These are phyloP conservation scores for Heteromyza rotundicornis DNA, from an alignment of 2,888 invertebrate genomes.

Conservation along the genomic window DNA sequence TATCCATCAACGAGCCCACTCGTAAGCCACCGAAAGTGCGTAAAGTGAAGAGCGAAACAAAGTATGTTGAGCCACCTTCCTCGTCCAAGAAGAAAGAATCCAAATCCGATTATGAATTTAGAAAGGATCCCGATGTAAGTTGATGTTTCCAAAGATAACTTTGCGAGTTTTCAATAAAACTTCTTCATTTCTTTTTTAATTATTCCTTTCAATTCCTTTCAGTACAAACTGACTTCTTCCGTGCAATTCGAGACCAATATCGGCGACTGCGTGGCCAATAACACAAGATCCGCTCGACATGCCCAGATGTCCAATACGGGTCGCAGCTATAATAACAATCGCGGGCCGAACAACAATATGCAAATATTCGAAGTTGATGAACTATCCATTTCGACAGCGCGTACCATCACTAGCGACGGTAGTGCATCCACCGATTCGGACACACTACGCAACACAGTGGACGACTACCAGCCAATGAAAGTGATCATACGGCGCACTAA, in stretches of 20 bases:
- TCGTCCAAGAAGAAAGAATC: conserved; percentile 51
- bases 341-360: neutral
- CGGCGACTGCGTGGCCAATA: conserved; percentile 41
- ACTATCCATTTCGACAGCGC: conserved; percentile 34
- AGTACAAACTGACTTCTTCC: conserved; percentile 40
- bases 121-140: conserved; percentile 51
- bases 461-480: conserved; percentile 32
- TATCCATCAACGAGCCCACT: conserved; percentile 13
- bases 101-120: conserved; percentile 57
- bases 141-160: conserved; percentile 28
- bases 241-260: conserved; percentile 52
- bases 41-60: conserved; percentile 59
- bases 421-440: conserved; percentile 38
- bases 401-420: conserved; percentile 32
- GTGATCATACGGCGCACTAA: conserved; percentile 34
- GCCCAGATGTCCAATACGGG: conserved; percentile 14
- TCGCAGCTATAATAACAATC: conserved; percentile 13
- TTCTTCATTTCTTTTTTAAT: conserved; percentile 23
- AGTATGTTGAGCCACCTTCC: conserved; percentile 44
- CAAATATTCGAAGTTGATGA: conserved; percentile 36
- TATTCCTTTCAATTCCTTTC: conserved; percentile 26
- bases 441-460: conserved; percentile 33
- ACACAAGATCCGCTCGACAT: conserved; percentile 6
- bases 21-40: conserved; percentile 49
- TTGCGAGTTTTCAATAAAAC: conserved; percentile 29